A percentile compares a stretch with the other conserved stretches of the same genome.
Evolutionary conservation across 2,797 vertebrate genomes (phyloP).

Genomic region (Ctenopoma kingsleyae): DNA sequence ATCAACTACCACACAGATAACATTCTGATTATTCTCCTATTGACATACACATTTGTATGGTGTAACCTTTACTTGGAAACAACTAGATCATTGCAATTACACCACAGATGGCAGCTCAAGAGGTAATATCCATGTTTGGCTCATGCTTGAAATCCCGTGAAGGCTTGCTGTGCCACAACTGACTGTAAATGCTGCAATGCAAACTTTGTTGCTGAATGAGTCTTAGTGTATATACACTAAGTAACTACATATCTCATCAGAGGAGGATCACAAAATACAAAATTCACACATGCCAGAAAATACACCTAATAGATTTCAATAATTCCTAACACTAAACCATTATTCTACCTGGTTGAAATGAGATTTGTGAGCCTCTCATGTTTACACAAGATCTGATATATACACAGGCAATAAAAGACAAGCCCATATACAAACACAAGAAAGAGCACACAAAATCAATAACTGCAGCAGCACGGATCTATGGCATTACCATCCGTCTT

Average conservation of each 20-base stretch:
- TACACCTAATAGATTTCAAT: not conserved
- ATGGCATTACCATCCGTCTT: constrained; percentile 30
- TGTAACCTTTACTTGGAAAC: not conserved
- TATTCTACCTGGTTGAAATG: not conserved
- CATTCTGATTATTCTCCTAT: not conserved
- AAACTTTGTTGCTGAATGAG: not conserved
- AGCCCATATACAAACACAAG: constrained; percentile 18
- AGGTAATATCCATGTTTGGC: not conserved
- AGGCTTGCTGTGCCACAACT: not conserved
- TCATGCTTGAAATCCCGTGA: not conserved
- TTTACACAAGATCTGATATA: constrained; percentile 7
- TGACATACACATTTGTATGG: not conserved
- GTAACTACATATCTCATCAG: not conserved
- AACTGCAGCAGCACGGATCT: constrained; percentile 27
- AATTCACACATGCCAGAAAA: not conserved
- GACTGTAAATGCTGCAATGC: not conserved
- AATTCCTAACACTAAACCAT: not conserved
- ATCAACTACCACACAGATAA: not conserved
- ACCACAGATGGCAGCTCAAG: constrained; percentile 6
- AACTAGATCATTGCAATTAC: not conserved
- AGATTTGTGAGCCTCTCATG: constrained; percentile 4
- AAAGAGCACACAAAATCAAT: constrained; percentile 34
- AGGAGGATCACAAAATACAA: not conserved
- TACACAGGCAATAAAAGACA: not conserved
- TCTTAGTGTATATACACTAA: not conserved